A percentile compares a stretch with the other conserved stretches of the same genome.
These are phyloP conservation scores for Melanerpes aurifrons DNA, from an alignment of 2,113 vertebrate genomes.

Conservation along the genomic window DNA sequence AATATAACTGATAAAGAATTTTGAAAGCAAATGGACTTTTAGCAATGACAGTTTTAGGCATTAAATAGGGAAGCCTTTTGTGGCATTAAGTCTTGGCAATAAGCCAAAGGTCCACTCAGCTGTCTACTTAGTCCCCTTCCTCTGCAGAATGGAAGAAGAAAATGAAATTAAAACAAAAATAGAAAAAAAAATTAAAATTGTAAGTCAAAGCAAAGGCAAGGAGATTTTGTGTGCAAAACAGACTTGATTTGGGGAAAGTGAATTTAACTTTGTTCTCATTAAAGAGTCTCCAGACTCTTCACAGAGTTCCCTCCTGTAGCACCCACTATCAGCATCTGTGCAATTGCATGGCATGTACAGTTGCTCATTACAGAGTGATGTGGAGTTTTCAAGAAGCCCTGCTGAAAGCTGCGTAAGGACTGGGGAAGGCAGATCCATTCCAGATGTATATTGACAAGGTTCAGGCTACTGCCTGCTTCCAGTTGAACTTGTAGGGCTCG, in stretches of 20 bases:
- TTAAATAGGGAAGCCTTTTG: background rate
- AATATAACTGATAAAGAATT: background rate
- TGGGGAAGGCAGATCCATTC: rapidly evolving
- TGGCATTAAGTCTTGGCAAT: background rate
- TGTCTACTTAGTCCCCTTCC: background rate
- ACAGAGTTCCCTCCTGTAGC: background rate
- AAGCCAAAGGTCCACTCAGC: background rate
- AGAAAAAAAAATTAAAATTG: background rate
- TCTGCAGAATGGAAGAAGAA: background rate
- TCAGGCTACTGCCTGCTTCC: background rate
- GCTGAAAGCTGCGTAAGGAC: background rate
- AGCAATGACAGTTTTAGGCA: background rate
- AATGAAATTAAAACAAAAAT: background rate
- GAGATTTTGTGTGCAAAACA: background rate
- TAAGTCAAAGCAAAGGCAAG: background rate
- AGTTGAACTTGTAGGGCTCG: background rate
- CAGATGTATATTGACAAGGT: rapidly evolving
- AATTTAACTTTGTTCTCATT: no score
- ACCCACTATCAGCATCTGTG: rapidly evolving
- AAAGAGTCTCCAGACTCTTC: background rate
- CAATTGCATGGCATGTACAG: rapidly evolving
- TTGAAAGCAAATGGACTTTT: background rate
- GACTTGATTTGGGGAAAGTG: no score
- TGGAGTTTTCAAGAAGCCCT: background rate
- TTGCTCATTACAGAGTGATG: rapidly evolving